Base-by-base conservation (phyloP, 1,140 invertebrate genomes). In the Conopomorpha cramerella region DNA sequence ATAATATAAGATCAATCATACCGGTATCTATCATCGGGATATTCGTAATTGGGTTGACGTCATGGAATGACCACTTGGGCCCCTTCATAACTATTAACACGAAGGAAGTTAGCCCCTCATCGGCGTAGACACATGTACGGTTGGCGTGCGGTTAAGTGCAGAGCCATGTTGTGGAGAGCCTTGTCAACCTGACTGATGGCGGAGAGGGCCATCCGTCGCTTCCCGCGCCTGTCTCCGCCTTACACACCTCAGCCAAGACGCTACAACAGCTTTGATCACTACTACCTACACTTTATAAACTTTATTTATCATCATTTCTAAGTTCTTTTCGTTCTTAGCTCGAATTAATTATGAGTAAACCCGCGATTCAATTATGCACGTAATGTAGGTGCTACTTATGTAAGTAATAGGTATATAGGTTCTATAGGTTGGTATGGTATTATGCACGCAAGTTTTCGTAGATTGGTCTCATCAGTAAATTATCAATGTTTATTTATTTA, bases 171-270 rank as follows among this genome's bases (percentile, higher is more conserved):
- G 45, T 36, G 43, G 39, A 43, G 43, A 18, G 36, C 39, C 18
- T 30, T 45, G 56, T 53, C 55, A 56, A 51, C 27, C 52, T 61
- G 57, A 64, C 61, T 50, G 57, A 64, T 64, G 39, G 55, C 49
- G 46, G 41, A 42, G 46, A 35, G 36, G 45, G 37, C 39, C 36
- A 46, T 34, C 37, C 48, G 41, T 50, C 46, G 53, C 53, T 54
- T 50, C 45, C 18, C 35, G 40, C 39, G 41, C 42, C 46, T 44
- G 33, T 42, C 33, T 36, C 34, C 40, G 36, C 37, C 33, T 33
- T 38, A 27, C 30, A 36, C 38, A 43, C 15, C 33, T 35, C 47
- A 28, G 30, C 40, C 40, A 27, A 32, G 45, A 44, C 30, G 18
- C 32, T 15, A 25, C 4, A 7, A n/a, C 28, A 29, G n/a, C n/a